Conservation (phyloP, 2,888 invertebrate genomes). For the Calameuta idolon region DNA sequence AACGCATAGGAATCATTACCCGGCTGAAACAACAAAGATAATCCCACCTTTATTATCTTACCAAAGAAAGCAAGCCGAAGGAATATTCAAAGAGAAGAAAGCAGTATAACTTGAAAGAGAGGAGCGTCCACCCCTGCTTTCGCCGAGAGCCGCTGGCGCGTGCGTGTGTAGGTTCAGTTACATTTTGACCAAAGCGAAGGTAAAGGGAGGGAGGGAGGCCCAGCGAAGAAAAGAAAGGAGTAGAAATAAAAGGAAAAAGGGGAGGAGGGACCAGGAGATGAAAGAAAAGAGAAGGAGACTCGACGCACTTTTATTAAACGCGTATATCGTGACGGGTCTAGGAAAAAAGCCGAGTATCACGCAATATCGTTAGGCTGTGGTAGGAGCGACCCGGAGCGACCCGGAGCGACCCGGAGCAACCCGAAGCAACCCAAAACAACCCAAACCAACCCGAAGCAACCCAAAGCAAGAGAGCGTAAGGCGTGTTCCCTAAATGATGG, state of each 20-base stretch:
- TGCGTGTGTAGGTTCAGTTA: slow-evolving; percentile 1
- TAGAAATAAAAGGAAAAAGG: neutral
- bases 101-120: too few species aligned
- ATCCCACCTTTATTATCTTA: too few species aligned
- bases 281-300: neutral
- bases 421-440: too few species aligned
- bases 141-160: neutral
- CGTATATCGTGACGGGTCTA: slow-evolving; percentile 7
- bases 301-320: slow-evolving; percentile 8
- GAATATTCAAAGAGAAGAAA: too few species aligned
- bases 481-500: slow-evolving; percentile 4
- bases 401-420: too few species aligned
- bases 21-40: slow-evolving; percentile 65
- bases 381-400: neutral
- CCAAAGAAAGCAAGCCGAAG: too few species aligned
- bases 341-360: slow-evolving; percentile 4
- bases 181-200: slow-evolving; percentile 1
- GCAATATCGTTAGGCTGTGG: neutral
- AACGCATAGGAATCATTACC: slow-evolving; percentile 75
- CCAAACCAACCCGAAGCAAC: too few species aligned
- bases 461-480: neutral
- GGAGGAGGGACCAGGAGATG: neutral
- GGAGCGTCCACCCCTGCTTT: too few species aligned
- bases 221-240: neutral
- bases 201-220: neutral